These are phyloP conservation scores for Xanthia togata DNA, from an alignment of 2,888 invertebrate species.

Conservation along the genomic window DNA sequence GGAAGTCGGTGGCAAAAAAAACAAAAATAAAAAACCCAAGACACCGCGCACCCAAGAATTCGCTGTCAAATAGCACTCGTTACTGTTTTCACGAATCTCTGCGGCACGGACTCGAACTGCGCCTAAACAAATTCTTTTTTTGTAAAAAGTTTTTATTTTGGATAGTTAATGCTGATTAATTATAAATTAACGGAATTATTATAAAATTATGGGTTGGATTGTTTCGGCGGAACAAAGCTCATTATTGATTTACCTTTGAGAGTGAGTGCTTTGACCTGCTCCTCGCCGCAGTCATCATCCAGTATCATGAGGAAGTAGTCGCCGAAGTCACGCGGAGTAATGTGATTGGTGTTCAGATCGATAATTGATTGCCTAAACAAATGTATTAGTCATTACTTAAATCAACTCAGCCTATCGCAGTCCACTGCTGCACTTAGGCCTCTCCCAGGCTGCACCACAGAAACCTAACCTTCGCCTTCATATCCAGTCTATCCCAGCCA, in stretches of 20 bases:
- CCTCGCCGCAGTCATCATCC: slow-evolving; percentile 77
- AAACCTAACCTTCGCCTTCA: neutral
- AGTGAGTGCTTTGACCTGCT: slow-evolving; percentile 73
- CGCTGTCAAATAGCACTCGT: too few species aligned
- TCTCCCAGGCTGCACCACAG: too few species aligned
- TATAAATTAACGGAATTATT: neutral
- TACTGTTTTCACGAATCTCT: too few species aligned
- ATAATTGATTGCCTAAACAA: slow-evolving; percentile 67
- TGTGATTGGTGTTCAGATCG: slow-evolving; percentile 69
- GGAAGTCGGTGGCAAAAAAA: too few species aligned
- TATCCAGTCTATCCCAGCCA: neutral
- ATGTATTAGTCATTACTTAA: neutral
- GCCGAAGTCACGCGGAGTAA: slow-evolving; percentile 75
- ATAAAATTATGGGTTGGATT: neutral
- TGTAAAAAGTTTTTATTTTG: too few species aligned
- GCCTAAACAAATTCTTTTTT: too few species aligned
- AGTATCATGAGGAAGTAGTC: slow-evolving; percentile 78
- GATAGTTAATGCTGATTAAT: too few species aligned
- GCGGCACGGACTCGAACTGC: too few species aligned
- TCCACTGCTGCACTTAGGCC: neutral
- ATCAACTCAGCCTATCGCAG: neutral
- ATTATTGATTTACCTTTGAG: too few species aligned
- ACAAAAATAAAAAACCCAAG: too few species aligned
- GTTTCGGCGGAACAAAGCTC: too few species aligned
- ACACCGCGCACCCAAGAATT: too few species aligned